A percentile compares a stretch with the other conserved stretches of the same genome.
These are phyloP conservation scores for Lysiphlebus fabarum DNA, from an alignment of 1,140 invertebrate genomes.

Conservation along the genomic window DNA sequence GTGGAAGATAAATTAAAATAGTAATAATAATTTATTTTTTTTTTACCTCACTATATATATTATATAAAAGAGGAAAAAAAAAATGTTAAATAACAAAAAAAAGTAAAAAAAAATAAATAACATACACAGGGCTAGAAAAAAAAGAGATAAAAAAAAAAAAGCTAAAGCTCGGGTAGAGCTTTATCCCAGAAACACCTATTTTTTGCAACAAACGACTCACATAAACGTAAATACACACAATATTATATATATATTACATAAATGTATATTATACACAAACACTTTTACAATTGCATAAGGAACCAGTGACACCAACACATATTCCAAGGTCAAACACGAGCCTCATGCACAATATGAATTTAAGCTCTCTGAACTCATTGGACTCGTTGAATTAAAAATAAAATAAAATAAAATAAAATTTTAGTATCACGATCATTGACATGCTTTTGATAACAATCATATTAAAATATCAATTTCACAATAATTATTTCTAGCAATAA, in stretches of 20 bases:
- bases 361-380: not conserved
- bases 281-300: not conserved
- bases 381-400: not conserved
- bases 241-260: too few species aligned
- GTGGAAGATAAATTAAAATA: too few species aligned
- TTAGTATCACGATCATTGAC: not conserved
- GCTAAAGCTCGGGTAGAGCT: not conserved
- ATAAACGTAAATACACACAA: not conserved
- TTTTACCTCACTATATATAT: too few species aligned
- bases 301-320: not conserved
- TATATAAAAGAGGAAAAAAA: too few species aligned
- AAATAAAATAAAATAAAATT: not conserved
- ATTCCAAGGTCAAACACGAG: slow-evolving; percentile 9
- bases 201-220: not conserved
- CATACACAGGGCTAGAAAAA: not conserved
- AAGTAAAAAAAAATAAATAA: not conserved
- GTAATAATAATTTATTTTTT: too few species aligned
- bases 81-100: too few species aligned
- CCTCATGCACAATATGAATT: not conserved
- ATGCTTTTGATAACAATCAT: not conserved
- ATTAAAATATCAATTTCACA: not conserved
- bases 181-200: not conserved
- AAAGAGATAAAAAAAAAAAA: too few species aligned
- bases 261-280: slow-evolving; percentile 3
- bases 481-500: too few species aligned